These are phyloP conservation scores for Bujurquina vittata DNA, from an alignment of 2,113 vertebrate genomes.

Conservation along the genomic window DNA sequence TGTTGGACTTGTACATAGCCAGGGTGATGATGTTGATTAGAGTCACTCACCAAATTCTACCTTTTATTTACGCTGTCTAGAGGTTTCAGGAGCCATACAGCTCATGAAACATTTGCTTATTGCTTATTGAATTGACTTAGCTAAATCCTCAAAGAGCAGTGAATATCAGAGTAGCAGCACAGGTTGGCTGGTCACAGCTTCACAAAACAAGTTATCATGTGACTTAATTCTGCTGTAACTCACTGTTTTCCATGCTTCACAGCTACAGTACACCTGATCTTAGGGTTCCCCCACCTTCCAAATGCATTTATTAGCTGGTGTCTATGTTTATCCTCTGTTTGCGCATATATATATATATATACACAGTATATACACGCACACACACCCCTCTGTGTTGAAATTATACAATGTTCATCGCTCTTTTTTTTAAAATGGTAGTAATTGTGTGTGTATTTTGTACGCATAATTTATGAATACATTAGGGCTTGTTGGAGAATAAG, in stretches of 20 bases:
- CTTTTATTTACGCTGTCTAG: background rate
- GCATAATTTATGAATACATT: slow-evolving; percentile 1
- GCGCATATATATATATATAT: too few relatives aligned
- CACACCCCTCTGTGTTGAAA: background rate
- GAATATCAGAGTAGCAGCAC: background rate
- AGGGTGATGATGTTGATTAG: too few relatives aligned
- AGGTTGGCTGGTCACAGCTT: background rate
- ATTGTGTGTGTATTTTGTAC: slow-evolving; percentile 13
- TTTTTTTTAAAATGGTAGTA: slow-evolving; percentile 8
- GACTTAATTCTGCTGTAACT: background rate
- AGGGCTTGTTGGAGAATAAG: slow-evolving; percentile 44
- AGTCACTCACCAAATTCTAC: too few relatives aligned
- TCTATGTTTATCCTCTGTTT: too few relatives aligned
- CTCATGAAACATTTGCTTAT: background rate
- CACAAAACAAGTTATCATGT: background rate
- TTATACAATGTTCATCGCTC: background rate
- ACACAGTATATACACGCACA: background rate
- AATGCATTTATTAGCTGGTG: background rate
- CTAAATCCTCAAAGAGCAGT: background rate
- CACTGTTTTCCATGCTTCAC: background rate
- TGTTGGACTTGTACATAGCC: too few relatives aligned
- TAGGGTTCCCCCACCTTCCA: too few relatives aligned
- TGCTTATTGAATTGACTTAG: background rate
- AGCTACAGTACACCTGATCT: too few relatives aligned
- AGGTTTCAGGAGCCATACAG: background rate